These are phyloP conservation scores for Protophormia terraenovae DNA, from an alignment of 2,888 invertebrate species.

Conservation along the genomic window DNA sequence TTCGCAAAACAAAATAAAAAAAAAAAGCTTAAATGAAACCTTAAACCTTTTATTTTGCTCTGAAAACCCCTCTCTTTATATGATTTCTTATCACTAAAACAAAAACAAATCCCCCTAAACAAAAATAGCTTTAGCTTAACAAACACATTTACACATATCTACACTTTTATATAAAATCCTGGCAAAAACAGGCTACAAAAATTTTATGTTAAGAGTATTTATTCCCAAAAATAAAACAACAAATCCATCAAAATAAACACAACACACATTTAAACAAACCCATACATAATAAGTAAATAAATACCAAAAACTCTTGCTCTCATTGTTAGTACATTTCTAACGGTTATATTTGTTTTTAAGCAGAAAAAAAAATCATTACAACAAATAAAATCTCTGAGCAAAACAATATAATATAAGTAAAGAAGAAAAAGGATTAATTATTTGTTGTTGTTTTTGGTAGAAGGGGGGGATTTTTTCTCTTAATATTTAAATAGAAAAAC, in stretches of 20 bases:
- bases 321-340: neutral
- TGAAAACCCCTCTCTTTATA: conserved; percentile 3
- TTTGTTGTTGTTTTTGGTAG: conserved; percentile 74
- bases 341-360: conserved; percentile 1
- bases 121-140: neutral
- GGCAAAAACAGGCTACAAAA: conserved; percentile 5
- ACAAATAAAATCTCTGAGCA: conserved; percentile 27
- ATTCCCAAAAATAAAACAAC: conserved; percentile 66
- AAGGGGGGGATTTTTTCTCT: neutral
- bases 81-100: neutral
- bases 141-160: conserved; percentile 24
- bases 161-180: neutral
- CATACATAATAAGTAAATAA: neutral
- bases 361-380: conserved; percentile 26
- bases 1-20: neutral
- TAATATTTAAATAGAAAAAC: neutral
- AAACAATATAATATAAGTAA: neutral
- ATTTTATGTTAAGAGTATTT: neutral
- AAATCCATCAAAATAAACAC: conserved; percentile 78
- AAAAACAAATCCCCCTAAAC: conserved; percentile 1
- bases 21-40: conserved; percentile 51
- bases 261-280: conserved; percentile 28
- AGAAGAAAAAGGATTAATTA: conserved; percentile 78
- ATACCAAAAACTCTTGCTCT: neutral
- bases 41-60: conserved; percentile 20